Conservation (phyloP, 1,140 invertebrate genomes). For the Radopholus similis region DNA sequence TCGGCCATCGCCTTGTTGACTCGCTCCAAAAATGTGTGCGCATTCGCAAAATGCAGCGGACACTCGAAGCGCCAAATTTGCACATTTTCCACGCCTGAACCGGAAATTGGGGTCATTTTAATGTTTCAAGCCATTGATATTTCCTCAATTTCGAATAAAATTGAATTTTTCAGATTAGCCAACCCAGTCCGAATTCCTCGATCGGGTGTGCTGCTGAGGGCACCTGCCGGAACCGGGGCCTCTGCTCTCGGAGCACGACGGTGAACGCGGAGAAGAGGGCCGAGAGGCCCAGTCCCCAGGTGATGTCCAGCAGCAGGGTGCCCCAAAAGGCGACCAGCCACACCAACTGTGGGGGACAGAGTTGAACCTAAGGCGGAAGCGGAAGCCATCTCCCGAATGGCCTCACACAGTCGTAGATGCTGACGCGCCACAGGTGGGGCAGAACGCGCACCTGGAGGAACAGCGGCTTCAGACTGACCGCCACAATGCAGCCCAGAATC, state of each 20-base stretch:
- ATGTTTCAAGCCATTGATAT: too few relatives aligned
- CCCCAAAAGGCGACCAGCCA: slow-evolving; percentile 66
- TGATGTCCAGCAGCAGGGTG: slow-evolving; percentile 65
- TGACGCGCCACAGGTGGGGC: slow-evolving; percentile 1
- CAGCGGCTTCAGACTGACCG: slow-evolving; percentile 63
- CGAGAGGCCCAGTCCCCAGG: slow-evolving; percentile 64
- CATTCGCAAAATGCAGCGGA: slow-evolving; percentile 28
- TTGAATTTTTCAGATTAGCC: not conserved
- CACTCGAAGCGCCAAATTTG: slow-evolving; percentile 21
- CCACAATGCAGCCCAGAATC: slow-evolving; percentile 64
- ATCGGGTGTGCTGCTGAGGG: not conserved
- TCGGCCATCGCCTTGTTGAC: not conserved
- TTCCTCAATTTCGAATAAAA: too few relatives aligned
- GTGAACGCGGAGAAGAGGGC: slow-evolving; percentile 64
- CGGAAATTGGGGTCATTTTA: too few relatives aligned
- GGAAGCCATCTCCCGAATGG: too few relatives aligned
- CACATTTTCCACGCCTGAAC: slow-evolving; percentile 6
- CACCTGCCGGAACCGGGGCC: slow-evolving; percentile 25
- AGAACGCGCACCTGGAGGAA: slow-evolving; percentile 51
- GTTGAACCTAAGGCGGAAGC: not conserved
- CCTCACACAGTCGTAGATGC: not conserved
- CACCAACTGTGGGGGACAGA: slow-evolving; percentile 59
- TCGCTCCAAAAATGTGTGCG: slow-evolving; percentile 17
- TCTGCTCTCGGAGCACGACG: slow-evolving; percentile 62
- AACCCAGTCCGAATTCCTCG: not conserved